Base-by-base conservation (phyloP, 1,140 invertebrate genomes). In the Stegodyphus dumicola region DNA sequence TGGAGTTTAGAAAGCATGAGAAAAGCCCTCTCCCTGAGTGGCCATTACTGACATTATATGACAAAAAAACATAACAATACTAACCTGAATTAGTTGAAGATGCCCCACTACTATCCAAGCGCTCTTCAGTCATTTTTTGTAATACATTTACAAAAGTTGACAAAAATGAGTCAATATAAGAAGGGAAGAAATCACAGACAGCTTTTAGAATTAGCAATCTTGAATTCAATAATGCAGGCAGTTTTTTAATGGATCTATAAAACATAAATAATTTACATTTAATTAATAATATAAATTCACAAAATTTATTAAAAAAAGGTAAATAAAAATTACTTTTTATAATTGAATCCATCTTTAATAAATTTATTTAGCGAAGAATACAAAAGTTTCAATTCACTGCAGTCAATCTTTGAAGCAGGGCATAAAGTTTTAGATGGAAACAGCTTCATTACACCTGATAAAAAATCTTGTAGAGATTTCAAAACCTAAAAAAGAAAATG, bases 141-240 rank as follows among this genome's bases (percentile, higher is more conserved):
- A 99, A 90, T 3, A 98, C 96, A 87, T 95, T 93, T 94, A 98
- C 97, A 89, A 99, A 97, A 6, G 96, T 94, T 15, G 95, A 94
- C 81, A 98, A 95, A 65, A 98, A 91, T 9, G 96, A 91, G 91
- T 99, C 97, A 64, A 99, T 96, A 91, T 98, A 99, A 81, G 94
- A 94, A 10, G 95, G 93, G 90, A 96, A 96, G 88, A 95, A 96
- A 0, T 94, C 92, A 89, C 96, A 97, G 11, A 96, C 96, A 1
- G 97, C 97, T 91, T 99, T 99, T 66, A 99, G 91, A 90, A 98
- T 96, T 97, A 99, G 98, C 49, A 99, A 90, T 0, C 97, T 96
- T 9, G 96, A 96, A 89, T 96, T 96, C 10, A 99, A 90, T 48
- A 94, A 94, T 1, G 94, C 93, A 0, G 95, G 93, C 54, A 93